These are phyloP conservation scores for Phainopepla nitens DNA, from an alignment of 2,113 vertebrate species.

Conservation along the genomic window DNA sequence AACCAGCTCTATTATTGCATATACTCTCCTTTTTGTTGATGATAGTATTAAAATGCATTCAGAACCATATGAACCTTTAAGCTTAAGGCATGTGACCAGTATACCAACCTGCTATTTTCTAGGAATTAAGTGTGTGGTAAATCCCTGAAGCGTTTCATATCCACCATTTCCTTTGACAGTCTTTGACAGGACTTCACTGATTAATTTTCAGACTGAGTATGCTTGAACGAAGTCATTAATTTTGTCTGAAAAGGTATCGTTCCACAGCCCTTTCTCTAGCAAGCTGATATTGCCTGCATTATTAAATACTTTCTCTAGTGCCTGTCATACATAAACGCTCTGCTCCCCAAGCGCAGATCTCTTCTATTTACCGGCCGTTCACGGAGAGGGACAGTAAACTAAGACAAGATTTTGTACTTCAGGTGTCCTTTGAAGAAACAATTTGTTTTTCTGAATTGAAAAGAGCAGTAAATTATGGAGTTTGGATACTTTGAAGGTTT, in stretches of 20 bases:
- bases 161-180: neutral
- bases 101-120: neutral
- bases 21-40: neutral
- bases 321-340: neutral
- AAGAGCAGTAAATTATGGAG: neutral
- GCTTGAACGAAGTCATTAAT: constrained; percentile 55
- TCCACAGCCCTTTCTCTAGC: constrained; percentile 7
- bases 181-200: constrained; percentile 25
- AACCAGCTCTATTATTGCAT: neutral
- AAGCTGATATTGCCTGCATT: constrained; percentile 41
- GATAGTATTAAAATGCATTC: neutral
- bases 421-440: neutral
- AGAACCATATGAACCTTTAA: neutral
- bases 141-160: constrained; percentile 15
- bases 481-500: neutral
- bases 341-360: neutral
- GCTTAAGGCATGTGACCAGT: neutral
- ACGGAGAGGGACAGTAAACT: neutral
- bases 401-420: neutral
- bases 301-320: constrained; percentile 33
- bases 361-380: neutral
- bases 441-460: neutral
- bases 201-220: constrained; percentile 51
- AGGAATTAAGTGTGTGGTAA: constrained; percentile 4
- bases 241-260: constrained; percentile 47